These are phyloP conservation scores for Ophion costatus DNA, from an alignment of 2,888 invertebrate species.

Conservation along the genomic window DNA sequence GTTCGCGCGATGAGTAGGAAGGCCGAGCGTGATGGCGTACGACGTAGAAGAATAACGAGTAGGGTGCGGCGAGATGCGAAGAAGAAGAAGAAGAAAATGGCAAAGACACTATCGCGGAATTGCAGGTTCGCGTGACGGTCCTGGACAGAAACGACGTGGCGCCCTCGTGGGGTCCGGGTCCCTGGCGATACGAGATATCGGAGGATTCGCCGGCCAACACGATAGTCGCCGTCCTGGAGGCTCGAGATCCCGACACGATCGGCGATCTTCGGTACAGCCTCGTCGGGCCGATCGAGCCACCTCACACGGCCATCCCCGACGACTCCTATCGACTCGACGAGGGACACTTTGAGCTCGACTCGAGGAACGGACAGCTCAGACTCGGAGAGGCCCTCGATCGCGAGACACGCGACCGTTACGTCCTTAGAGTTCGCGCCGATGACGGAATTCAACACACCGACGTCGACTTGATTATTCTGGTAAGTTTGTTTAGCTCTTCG, in stretches of 20 bases:
- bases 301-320: not conserved
- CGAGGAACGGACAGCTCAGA: constrained; percentile 89
- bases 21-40: not conserved
- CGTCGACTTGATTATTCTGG: constrained; percentile 91
- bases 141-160: constrained; percentile 97
- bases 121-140: constrained; percentile 93
- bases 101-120: constrained; percentile 70
- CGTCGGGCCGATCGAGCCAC: constrained; percentile 81
- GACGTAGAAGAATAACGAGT: not conserved
- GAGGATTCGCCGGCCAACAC: constrained; percentile 94
- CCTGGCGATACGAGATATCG: constrained; percentile 90
- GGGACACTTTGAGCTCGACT: constrained; percentile 89
- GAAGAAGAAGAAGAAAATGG: not conserved
- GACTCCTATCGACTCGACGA: constrained; percentile 46
- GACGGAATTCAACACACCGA: constrained; percentile 95
- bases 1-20: not conserved
- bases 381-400: constrained; percentile 93
- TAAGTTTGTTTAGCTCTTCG: constrained; percentile 82
- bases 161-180: constrained; percentile 92
- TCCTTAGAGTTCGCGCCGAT: constrained; percentile 91
- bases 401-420: constrained; percentile 91
- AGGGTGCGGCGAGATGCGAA: not conserved
- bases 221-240: constrained; percentile 90
- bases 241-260: constrained; percentile 94
- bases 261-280: constrained; percentile 91